Base-by-base conservation (phyloP, 2,797 vertebrate genomes). In the Pipistrellus kuhlii region DNA sequence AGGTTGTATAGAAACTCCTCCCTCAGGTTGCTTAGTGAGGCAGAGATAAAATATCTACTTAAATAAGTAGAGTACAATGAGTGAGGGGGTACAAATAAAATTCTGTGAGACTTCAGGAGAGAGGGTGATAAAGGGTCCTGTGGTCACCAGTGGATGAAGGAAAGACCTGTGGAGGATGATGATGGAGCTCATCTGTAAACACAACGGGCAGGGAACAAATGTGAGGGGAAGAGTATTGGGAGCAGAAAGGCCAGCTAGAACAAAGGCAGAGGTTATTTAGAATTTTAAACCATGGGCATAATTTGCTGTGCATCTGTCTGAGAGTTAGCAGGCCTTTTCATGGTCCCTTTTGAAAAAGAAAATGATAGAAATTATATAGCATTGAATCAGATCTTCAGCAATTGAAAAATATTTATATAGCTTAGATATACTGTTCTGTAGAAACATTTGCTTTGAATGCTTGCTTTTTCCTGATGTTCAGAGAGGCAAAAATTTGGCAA, bases 401-500 rank as follows among this genome's bases (percentile, higher is more conserved):
- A 51, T 30, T 25, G 35, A 62, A 86, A 91, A 57, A 25, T 59
- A 69, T 68, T 85, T 81, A 13, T 44, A 41, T 68, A 92, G 76
- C n/a, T 48, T 44, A 62, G 44, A 18, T 53, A 11, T 13, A 46
- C 66, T 68, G n/a, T 76, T 4, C n/a, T 64, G 2, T 80, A 41
- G 64, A 35, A 38, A 81, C 55, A 62, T 2, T 68, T 66, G 69
- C 32, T 78, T 81, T n/a, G n/a, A 30, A 20, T 73, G 11, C n/a
- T 20, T 92, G 20, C 15, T 77, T 46, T 87, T 89, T 32, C 32
- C 18, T n/a, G 55, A 55, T 30, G 51, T 81, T 82, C 44, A 83
- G 71, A 95, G 62, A 88, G 73, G 15, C 72, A 32, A 68, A 84
- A 30, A 72, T 48, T 92, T 77, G 75, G 13, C 59, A 83, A 90